Percentiles rank a stretch among this genome's conserved stretches.
Conservation (phyloP, 2,888 invertebrate species). For the Stramonita haemastoma region DNA sequence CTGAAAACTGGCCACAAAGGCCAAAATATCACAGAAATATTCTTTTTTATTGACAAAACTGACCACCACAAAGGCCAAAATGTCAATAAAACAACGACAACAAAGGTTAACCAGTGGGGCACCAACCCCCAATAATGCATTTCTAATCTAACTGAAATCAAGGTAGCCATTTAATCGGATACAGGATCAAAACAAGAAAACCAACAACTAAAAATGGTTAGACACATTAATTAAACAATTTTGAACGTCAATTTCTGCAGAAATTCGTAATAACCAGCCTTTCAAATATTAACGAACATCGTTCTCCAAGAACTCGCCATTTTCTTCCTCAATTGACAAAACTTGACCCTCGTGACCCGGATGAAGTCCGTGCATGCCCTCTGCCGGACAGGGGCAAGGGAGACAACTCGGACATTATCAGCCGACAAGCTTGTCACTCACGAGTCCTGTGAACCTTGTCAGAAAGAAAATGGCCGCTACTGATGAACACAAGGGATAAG, state of each 20-base stretch:
- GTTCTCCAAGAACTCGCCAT: background rate
- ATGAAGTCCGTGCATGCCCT: background rate
- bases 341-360: background rate
- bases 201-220: background rate
- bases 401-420: slow-evolving; percentile 28
- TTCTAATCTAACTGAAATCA: too few relatives aligned
- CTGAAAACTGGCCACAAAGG: too few relatives aligned
- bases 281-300: background rate
- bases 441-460: background rate
- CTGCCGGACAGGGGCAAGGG: slow-evolving; percentile 23
- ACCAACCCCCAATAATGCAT: too few relatives aligned
- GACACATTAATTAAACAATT: too few relatives aligned
- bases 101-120: too few relatives aligned
- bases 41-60: too few relatives aligned
- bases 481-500: background rate
- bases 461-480: background rate
- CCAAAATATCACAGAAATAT: too few relatives aligned
- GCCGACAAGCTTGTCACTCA: slow-evolving; percentile 26
- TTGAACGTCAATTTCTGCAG: too few relatives aligned
- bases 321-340: background rate
- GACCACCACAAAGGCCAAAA: too few relatives aligned
- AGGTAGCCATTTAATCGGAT: too few relatives aligned
- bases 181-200: background rate
- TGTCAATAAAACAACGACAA: too few relatives aligned
- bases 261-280: too few relatives aligned